phyloP scores from a whole-genome alignment of 2,113 vertebrate genomes.

The Struthidea cinerea region DNA sequence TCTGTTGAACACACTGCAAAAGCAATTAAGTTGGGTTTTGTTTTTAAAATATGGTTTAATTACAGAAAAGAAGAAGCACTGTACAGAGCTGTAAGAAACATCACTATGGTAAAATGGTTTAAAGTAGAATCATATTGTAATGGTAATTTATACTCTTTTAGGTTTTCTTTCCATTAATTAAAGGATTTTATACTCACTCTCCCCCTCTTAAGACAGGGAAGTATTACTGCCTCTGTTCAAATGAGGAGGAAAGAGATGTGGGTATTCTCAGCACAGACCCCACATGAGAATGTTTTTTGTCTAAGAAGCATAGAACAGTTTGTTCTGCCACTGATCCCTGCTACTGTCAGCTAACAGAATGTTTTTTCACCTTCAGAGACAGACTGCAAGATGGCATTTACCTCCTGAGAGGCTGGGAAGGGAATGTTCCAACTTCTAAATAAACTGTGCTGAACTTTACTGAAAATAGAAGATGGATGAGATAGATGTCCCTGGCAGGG shows the following conservation, averaged over 20 bases:
- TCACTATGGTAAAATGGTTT: not conserved
- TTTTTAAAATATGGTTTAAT: not conserved
- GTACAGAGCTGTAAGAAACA: not conserved
- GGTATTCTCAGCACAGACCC: not conserved
- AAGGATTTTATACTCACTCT: not conserved
- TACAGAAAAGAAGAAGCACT: not conserved
- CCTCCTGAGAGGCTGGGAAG: not conserved
- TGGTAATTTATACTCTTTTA: not conserved
- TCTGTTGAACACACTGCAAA: not conserved
- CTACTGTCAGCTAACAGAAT: not conserved
- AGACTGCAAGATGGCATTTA: not conserved
- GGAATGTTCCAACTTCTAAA: not conserved
- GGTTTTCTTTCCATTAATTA: not conserved
- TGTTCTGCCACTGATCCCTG: not conserved
- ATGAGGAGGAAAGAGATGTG: not conserved
- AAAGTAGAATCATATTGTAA: not conserved
- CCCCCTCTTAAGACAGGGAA: not conserved
- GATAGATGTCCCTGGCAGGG: not conserved
- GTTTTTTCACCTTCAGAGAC: not conserved
- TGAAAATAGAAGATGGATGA: not conserved
- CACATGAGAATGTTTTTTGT: not conserved
- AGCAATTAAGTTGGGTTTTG: not conserved
- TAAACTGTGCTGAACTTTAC: not conserved
- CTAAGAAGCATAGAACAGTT: not conserved
- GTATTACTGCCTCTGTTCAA: not conserved